phyloP scores from a whole-genome alignment of 2,797 vertebrate genomes.

The Pelochelys cantorii region DNA sequence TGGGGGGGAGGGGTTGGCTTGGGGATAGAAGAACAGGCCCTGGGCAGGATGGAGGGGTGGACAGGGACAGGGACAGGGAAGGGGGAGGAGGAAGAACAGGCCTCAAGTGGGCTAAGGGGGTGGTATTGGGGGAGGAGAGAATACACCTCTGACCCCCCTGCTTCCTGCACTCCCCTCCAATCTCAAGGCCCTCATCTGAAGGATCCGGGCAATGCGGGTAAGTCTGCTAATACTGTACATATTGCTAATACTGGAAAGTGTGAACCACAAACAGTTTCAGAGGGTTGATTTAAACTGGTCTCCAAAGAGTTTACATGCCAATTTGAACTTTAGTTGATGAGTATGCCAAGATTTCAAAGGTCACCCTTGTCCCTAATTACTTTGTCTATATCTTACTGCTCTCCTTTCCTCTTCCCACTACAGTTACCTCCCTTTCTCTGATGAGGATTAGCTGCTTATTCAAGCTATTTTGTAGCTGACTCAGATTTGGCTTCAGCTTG shows the following conservation, averaged over 20 bases:
- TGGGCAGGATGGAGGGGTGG: too few species aligned
- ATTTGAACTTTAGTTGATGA: neutral
- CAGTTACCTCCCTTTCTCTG: neutral
- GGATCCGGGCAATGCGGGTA: too few species aligned
- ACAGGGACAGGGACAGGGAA: too few species aligned
- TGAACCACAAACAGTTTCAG: neutral
- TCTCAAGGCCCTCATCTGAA: too few species aligned
- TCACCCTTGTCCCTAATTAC: neutral
- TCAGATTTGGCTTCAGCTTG: neutral
- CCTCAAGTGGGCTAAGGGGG: too few species aligned
- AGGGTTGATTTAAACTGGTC: neutral
- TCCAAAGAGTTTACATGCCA: neutral
- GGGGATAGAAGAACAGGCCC: too few species aligned
- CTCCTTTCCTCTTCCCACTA: neutral
- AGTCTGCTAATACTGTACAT: neutral
- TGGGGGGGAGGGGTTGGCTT: too few species aligned
- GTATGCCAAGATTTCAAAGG: neutral
- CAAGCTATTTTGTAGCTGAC: neutral
- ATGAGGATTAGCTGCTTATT: neutral
- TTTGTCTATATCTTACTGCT: neutral
- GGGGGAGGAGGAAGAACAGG: too few species aligned
- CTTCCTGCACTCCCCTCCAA: too few species aligned
- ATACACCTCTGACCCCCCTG: too few species aligned
- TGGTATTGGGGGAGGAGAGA: too few species aligned
- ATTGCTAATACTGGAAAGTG: neutral